Base-by-base conservation (phyloP, 1,140 invertebrate species). In the Camponotus pennsylvanicus region DNA sequence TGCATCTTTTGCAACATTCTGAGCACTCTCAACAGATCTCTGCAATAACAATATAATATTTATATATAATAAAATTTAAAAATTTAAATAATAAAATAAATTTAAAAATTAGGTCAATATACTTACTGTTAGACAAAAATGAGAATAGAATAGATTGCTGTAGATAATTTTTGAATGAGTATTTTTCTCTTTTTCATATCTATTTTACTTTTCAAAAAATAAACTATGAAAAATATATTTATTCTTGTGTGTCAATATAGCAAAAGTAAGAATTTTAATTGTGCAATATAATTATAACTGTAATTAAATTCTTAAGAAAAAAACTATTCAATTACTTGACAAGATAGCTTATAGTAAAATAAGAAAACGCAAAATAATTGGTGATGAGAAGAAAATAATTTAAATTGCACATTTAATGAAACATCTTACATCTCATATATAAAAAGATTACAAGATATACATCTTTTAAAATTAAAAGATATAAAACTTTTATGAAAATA, bases 331-430 rank as follows among this genome's bases (percentile, higher is more conserved):
- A 80, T 57, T 1, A 2, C 18, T 5, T 1, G 15, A 70, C 2
- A 79, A 40, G 37, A 37, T 79, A 2, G 34, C 34, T 32, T 11
- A 5, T 15, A 18, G 4, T 15, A 79, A 69, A 69, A 69, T 69
- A 27, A 0, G 18, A 45, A 63, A 79, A 11, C 34, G n/a, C 11
- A 21, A 32, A 70, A 42, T 27, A 40, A 70, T 69, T 52, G n/a
- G n/a, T n/a, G 0, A 59, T 15, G 13, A 9, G n/a, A 37, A 69
- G n/a, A 80, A 2, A 70, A 5, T 59, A 71, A 80, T 34, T 70
- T 1, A 42, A 71, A 82, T 82, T 82, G 78, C 78, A 82, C 78
- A 42, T 82, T 82, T 82, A 71, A 82, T 82, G 3, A 21, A 45
- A 82, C 27, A 42, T 8, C 5, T 52, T 52, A 73, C 45, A 71